Base-by-base conservation (phyloP, 2,888 invertebrate species). In the Alviniconcha strummeri region DNA sequence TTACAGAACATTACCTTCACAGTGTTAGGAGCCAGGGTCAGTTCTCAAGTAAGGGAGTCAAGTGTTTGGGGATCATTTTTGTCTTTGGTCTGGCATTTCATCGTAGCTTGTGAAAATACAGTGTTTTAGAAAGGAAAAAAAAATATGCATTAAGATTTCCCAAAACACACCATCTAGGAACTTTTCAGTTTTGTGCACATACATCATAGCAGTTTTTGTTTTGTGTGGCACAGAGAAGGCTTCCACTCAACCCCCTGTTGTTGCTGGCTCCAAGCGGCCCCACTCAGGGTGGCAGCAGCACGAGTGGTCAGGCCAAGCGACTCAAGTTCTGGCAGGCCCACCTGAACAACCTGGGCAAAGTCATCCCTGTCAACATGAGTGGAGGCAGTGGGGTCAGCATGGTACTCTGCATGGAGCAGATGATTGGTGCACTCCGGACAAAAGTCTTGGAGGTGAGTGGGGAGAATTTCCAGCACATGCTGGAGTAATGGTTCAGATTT, bases 241-340 rank as follows among this genome's bases (percentile, higher is more conserved):
- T 97, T 56, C 95, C 96, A 0, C 95, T 96, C 36, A 96, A 96
- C 93, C 93, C 94, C 6, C 86, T 93, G 55, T 89, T 94, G 19
- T 84, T 94, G 80, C 88, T 94, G 6, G 93, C 93, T 17, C 93
- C 94, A 5, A 91, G 91, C 88, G 93, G 93, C 11, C 94, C 94
- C 0, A 90, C 91, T 15, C 90, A 90, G 79, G 85, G 88, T 11
- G 86, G 88, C 55, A 84, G 67, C 54, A 84, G 55, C 54, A 56
- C 52, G 13, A 75, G 52, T 13, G 82, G 82, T 0, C 64, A 76
- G 4, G 89, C 91, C 17, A 95, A 95, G 83, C 94, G 96, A 77
- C 95, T 95, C 87, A 95, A 96, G 87, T 96, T 96, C 90, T 97
- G 97, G 96, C 95, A 95, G 89, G 94, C 95, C 78, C 95, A 96